Base-by-base conservation (phyloP, 1,140 invertebrate genomes). In the Coenobita brevimanus region DNA sequence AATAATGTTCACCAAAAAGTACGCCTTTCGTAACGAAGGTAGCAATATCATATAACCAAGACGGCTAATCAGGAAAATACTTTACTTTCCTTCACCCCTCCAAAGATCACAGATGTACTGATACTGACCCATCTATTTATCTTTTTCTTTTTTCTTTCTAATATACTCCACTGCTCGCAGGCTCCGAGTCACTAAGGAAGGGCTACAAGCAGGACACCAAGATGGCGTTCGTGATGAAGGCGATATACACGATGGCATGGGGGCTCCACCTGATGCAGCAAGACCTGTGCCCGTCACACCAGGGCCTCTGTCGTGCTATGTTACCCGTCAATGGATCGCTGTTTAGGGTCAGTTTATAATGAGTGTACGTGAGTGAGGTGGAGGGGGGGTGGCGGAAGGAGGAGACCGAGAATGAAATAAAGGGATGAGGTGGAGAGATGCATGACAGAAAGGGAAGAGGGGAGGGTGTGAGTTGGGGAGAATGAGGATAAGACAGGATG, bases 191-290 rank as follows among this genome's bases (percentile, higher is more conserved):
- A 46, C 91, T 94, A 30, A 91, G 91, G 21, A 92, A 94, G 8
- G 92, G 93, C 10, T 95, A 95, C 91, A 94, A 94, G 80, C 95
- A 96, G 91, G 96, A 97, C 92, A 95, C 95, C 0, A 97, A 97
- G 92, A 94, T 97, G 91, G 95, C 95, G 50, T 96, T 96, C 92
- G 95, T 97, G 2, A 95, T 95, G 89, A 95, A 96, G 92, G 95
- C 96, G 0, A 95, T 96, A 3, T 96, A 95, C 91, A 95, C 95
- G 0, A 94, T 96, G 92, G 96, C 96, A 4, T 93, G 95, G 90
- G 95, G 95, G 0, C 93, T 96, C 41, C 94, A 95, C 91, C 93
- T 93, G 82, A 92, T 95, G 90, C 93, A 94, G 36, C 90, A 91
- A 21, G 93, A 94, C 73, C 91, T 92, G 46, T 95, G 94, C 91